A percentile compares a stretch with the other conserved stretches of the same genome.
phyloP scores from a whole-genome alignment of 1,140 invertebrate genomes.

The Ceratosolen solmsi region DNA sequence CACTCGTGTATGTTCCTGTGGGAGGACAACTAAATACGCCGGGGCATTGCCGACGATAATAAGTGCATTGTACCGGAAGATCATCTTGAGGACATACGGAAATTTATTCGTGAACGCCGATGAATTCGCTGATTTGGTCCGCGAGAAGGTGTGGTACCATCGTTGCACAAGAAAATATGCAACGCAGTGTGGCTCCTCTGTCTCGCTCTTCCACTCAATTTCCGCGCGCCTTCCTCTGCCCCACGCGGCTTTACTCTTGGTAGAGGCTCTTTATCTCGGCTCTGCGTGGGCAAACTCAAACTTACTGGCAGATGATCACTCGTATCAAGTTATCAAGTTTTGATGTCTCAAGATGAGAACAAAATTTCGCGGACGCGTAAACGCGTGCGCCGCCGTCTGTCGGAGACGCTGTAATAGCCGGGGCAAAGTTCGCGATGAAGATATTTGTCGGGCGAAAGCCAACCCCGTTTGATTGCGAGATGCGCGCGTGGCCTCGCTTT shows the following conservation, averaged over 20 bases:
- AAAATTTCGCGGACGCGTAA: constrained; percentile 38
- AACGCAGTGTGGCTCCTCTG: background rate
- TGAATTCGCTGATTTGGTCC: constrained; percentile 57
- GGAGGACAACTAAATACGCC: background rate
- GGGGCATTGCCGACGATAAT: constrained; percentile 55
- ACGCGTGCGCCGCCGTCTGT: background rate
- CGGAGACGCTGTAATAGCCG: background rate
- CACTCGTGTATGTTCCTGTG: background rate
- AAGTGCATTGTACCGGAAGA: constrained; percentile 60
- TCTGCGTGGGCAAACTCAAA: constrained; percentile 1
- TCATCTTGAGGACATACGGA: constrained; percentile 59
- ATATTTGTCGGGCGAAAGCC: constrained; percentile 10
- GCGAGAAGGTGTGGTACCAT: constrained; percentile 46
- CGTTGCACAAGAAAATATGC: constrained; percentile 51
- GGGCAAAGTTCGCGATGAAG: constrained; percentile 5
- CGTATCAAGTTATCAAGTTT: constrained; percentile 53
- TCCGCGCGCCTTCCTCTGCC: background rate
- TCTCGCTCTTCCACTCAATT: constrained; percentile 16
- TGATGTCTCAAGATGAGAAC: constrained; percentile 57
- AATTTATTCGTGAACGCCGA: constrained; percentile 62
- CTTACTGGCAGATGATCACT: constrained; percentile 36
- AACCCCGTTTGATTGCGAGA: constrained; percentile 29
- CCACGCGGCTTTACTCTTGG: background rate
- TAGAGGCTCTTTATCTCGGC: constrained; percentile 26
- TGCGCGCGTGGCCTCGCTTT: background rate